Percentiles rank a stretch among this genome's conserved stretches.
Evolutionary conservation across 1,140 invertebrate species (phyloP).

Genomic region (Nebria ingens): DNA sequence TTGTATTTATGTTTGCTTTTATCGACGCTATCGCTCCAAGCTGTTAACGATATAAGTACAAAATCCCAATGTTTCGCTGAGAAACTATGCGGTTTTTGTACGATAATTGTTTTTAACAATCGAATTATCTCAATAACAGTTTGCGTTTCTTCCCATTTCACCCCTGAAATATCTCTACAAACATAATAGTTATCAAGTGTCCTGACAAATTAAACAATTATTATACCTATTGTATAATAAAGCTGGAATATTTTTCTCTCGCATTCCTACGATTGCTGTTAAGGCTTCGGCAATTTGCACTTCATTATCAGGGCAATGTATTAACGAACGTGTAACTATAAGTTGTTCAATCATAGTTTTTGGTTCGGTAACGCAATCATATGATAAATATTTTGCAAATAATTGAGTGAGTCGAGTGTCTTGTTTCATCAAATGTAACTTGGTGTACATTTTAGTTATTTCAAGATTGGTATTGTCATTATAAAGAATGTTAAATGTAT

Average conservation of each 20-base stretch:
- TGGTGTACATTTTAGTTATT: no score
- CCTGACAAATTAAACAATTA: background rate
- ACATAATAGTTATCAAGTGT: conserved; percentile 7
- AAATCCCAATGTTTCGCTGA: conserved; percentile 50
- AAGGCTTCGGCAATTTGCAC: conserved; percentile 25
- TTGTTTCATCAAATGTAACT: no score
- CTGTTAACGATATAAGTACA: conserved; percentile 48
- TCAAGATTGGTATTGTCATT: no score
- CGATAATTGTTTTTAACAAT: conserved; percentile 29
- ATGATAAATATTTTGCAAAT: conserved; percentile 21
- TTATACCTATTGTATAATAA: conserved; percentile 15
- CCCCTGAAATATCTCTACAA: background rate
- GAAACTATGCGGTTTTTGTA: conserved; percentile 33
- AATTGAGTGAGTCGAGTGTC: conserved; percentile 24
- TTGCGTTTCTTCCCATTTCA: conserved; percentile 30
- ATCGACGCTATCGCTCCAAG: conserved; percentile 42
- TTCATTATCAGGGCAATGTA: conserved; percentile 23
- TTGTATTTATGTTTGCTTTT: conserved; percentile 19
- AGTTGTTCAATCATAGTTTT: conserved; percentile 16
- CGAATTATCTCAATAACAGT: conserved; percentile 33
- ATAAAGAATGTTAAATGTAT: no score
- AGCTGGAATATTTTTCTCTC: conserved; percentile 14
- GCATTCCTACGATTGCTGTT: conserved; percentile 13
- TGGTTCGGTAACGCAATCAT: conserved; percentile 19
- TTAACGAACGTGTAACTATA: conserved; percentile 20